Base-by-base conservation (phyloP, 2,113 vertebrate species). In the Macaca nemestrina region DNA sequence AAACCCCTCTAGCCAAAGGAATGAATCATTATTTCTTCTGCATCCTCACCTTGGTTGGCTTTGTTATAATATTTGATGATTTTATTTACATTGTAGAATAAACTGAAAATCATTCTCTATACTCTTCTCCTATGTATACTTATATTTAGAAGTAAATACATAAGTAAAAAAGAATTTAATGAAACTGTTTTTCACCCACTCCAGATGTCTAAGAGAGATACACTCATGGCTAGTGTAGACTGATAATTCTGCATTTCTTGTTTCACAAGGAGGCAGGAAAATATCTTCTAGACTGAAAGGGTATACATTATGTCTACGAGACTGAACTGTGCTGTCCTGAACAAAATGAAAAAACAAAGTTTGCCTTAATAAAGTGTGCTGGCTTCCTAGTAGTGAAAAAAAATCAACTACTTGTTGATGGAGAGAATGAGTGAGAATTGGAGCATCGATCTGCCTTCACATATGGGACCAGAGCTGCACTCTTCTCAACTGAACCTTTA, bases 401-500 rank as follows among this genome's bases (percentile, higher is more conserved):
- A 85, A 48, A 45, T 22, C 68, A 23, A 50, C 7, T 22, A 52
- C 38, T 30, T 32, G 14, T 20, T 61, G 27, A 61, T 57, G 30
- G 30, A 45, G 5, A 45, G 67, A 25, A 55, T 13, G 18, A 48
- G 6, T 5, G 13, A 27, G 20, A 20, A 11, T 5, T 0, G 0
- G 45, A 50, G 35, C 35, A 38, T 50, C 48, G 4, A 16, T 2
- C 27, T 18, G 7, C 70, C 43, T 72, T 84, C 57, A 45, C 5
- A 14, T 2, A 0, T 4, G 25, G 27, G 4, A 72, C n/a, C 61
- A 68, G 14, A 57, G n/a, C 48, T 57, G 4, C 0, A 45, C 4
- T 38, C 2, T 20, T 83, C 45, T 43, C 38, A 40, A 40, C 1
- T 48, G 59, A n/a, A 72, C 52, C 75, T 17, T 11, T n/a, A 50